Evolutionary conservation across 2,113 vertebrate species (phyloP).

Genomic region (Rhynchopsitta pachyrhyncha): DNA sequence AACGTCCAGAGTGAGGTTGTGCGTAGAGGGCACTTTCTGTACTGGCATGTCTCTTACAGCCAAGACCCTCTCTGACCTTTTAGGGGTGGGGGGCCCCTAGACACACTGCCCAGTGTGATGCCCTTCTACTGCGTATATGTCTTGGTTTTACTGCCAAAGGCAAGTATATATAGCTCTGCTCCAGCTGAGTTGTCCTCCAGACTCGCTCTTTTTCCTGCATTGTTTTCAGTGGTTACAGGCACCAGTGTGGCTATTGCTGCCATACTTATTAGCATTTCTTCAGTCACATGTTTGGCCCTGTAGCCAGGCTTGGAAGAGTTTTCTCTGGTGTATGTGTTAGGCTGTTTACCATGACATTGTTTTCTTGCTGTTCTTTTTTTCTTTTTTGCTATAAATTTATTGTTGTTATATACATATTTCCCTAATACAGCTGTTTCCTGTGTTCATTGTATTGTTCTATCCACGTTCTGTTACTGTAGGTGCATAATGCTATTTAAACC

Average conservation of each 20-base stretch:
- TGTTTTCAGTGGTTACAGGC: not conserved
- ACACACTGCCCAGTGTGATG: fast-evolving
- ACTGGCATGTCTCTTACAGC: not conserved
- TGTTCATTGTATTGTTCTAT: not conserved
- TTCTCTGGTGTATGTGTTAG: not conserved
- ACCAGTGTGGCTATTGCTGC: not conserved
- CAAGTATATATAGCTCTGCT: not conserved
- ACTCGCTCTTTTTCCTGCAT: not conserved
- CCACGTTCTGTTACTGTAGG: not conserved
- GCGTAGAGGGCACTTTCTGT: not conserved
- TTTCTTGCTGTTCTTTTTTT: not conserved
- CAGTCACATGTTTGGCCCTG: not conserved
- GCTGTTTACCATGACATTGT: not conserved
- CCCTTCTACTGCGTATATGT: not conserved
- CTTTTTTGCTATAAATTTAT: not conserved
- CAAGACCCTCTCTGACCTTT: not conserved
- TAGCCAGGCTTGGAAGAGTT: not conserved
- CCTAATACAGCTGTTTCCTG: not conserved
- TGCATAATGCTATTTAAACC: not conserved
- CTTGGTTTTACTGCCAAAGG: not conserved
- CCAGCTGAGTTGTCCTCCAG: not conserved
- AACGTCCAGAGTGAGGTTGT: not conserved
- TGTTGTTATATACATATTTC: not conserved
- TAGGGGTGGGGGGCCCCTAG: fast-evolving
- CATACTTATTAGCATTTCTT: not conserved